Conservation (phyloP, 2,797 vertebrate genomes). For the Chelidonichthys spinosus region DNA sequence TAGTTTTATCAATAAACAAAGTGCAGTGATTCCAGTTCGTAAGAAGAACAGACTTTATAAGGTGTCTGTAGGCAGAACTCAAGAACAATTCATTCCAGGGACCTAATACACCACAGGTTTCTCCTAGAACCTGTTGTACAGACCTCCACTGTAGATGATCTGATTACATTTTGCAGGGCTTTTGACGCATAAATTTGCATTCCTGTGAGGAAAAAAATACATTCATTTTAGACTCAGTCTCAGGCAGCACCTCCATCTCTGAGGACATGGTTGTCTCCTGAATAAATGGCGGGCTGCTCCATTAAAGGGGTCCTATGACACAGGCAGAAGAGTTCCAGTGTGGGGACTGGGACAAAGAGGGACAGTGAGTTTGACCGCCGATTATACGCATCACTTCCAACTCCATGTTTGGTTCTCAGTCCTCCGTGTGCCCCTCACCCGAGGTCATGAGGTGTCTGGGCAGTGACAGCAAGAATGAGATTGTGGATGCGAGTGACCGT, state of each 20-base stretch:
- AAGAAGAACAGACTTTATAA: conserved; percentile 18
- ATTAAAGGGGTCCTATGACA: conserved; percentile 32
- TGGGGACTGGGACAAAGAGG: conserved; percentile 20
- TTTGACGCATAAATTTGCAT: conserved; percentile 51
- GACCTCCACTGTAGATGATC: conserved; percentile 36
- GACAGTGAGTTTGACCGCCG: conserved; percentile 22
- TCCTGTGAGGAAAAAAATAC: conserved; percentile 35
- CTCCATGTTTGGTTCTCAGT: conserved; percentile 28
- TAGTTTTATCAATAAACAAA: conserved; percentile 18
- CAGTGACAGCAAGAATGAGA: conserved; percentile 59
- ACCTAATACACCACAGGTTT: conserved; percentile 39
- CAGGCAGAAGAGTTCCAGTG: conserved; percentile 35
- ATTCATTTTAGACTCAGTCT: conserved; percentile 21
- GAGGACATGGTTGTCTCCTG: conserved; percentile 8
- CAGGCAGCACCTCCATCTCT: conserved; percentile 14
- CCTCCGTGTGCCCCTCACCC: conserved; percentile 37
- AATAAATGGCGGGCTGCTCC: conserved; percentile 28
- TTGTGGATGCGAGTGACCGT: conserved; percentile 41
- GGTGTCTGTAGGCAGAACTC: conserved; percentile 45
- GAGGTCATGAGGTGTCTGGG: conserved; percentile 37
- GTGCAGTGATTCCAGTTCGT: conserved; percentile 10
- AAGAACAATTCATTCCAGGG: conserved; percentile 57
- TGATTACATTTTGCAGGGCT: conserved; percentile 51
- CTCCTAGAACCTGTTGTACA: conserved; percentile 31
- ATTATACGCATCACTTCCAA: conserved; percentile 51